phyloP scores from a whole-genome alignment of 2,113 vertebrate species.

The Erinaceus europaeus region DNA sequence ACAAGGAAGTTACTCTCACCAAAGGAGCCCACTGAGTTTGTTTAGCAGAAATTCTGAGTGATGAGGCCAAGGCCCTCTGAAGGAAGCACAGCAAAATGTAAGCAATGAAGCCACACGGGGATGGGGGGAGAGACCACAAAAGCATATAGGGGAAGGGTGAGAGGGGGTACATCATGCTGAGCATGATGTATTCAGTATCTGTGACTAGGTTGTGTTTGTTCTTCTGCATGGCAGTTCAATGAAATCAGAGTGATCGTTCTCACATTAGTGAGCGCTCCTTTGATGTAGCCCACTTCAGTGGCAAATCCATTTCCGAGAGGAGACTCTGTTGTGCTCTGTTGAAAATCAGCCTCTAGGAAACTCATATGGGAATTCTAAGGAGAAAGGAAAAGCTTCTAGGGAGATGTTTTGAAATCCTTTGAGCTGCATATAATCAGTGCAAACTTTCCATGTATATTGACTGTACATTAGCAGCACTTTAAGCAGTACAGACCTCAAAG shows the following conservation, averaged over 20 bases:
- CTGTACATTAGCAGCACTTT: conserved; percentile 48
- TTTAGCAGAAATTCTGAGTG: background rate
- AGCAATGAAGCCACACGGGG: background rate
- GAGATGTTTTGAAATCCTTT: conserved; percentile 54
- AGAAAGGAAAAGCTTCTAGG: conserved; percentile 33
- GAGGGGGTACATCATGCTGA: fast-evolving
- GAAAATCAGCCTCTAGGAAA: conserved; percentile 47
- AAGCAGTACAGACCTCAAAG: conserved; percentile 55
- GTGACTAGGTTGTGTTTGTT: background rate
- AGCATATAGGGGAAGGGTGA: background rate
- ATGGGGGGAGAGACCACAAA: background rate
- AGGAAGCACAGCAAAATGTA: background rate
- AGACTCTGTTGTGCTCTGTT: background rate
- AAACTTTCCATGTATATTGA: conserved; percentile 45
- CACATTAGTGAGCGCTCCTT: background rate
- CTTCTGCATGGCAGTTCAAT: background rate
- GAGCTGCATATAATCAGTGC: conserved; percentile 46
- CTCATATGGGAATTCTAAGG: conserved; percentile 44
- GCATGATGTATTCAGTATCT: background rate
- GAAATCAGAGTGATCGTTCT: background rate
- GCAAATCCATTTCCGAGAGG: conserved; percentile 25
- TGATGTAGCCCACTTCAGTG: conserved; percentile 23
- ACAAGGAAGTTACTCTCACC: background rate
- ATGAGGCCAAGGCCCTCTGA: background rate
- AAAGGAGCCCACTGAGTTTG: background rate